phyloP scores from a whole-genome alignment of 2,797 vertebrate species.

The Hyperoplus lanceolatus region DNA sequence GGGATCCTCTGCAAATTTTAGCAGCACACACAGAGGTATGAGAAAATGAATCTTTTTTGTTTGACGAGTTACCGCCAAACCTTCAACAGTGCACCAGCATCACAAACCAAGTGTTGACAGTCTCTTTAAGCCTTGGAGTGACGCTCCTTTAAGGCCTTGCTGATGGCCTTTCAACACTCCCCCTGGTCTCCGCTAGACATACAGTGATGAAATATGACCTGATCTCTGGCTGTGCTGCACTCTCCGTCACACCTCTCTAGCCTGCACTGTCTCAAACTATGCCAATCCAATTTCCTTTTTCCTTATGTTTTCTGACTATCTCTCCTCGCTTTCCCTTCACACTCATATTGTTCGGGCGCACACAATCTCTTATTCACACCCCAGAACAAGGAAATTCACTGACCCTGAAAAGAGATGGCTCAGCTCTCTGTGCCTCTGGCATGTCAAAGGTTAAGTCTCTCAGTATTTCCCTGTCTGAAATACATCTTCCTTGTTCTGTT shows the following conservation, averaged over 20 bases:
- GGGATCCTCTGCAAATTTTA: neutral
- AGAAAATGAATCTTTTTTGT: constrained; percentile 20
- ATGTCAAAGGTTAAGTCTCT: constrained; percentile 61
- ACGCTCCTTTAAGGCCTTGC: constrained; percentile 22
- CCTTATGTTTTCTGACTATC: neutral
- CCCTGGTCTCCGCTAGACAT: constrained; percentile 30
- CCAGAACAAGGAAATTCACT: constrained; percentile 38
- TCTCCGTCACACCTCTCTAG: constrained; percentile 34
- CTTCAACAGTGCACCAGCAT: constrained; percentile 7
- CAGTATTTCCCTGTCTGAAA: constrained; percentile 43
- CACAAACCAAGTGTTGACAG: constrained; percentile 50
- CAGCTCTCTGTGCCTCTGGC: constrained; percentile 19
- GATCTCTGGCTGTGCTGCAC: constrained; percentile 48
- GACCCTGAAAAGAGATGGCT: constrained; percentile 38
- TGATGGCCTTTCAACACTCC: constrained; percentile 26
- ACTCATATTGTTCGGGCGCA: neutral
- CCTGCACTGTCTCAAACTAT: constrained; percentile 35
- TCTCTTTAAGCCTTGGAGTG: constrained; percentile 33
- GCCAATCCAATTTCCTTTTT: constrained; percentile 49
- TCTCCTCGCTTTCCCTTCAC: constrained; percentile 23
- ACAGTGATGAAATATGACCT: constrained; percentile 63
- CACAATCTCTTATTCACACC: constrained; percentile 37
- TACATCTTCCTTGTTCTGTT: constrained; percentile 44
- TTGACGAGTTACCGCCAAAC: constrained; percentile 5
- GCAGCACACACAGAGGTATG: neutral